A percentile compares a stretch with the other conserved stretches of the same genome.
phyloP scores from a whole-genome alignment of 1,140 invertebrate genomes.

The Himalopsyche phryganea region DNA sequence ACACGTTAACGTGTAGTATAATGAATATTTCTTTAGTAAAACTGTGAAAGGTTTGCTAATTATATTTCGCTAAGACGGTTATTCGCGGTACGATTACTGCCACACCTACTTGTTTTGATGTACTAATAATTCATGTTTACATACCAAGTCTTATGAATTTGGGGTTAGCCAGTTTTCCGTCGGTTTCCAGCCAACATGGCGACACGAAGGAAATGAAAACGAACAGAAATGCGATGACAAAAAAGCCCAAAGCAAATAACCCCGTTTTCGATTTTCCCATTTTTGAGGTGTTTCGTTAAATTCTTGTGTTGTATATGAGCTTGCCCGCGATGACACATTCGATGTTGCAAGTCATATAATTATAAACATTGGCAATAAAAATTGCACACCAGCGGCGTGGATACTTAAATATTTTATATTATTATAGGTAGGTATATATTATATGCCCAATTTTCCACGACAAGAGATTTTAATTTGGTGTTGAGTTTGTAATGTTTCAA shows the following conservation, averaged over 20 bases:
- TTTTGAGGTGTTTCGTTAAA: not conserved
- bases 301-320: not conserved
- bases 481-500: too few relatives aligned
- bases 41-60: too few relatives aligned
- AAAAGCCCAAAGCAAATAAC: slow-evolving; percentile 40
- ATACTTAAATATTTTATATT: too few relatives aligned
- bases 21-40: too few relatives aligned
- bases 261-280: slow-evolving; percentile 21
- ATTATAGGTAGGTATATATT: too few relatives aligned
- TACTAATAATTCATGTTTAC: slow-evolving; percentile 26
- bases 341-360: not conserved
- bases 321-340: not conserved
- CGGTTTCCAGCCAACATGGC: slow-evolving; percentile 89
- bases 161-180: slow-evolving; percentile 73
- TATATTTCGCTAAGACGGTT: too few relatives aligned
- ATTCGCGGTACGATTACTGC: not conserved
- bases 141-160: slow-evolving; percentile 80
- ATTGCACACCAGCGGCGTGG: too few relatives aligned
- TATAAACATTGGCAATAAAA: too few relatives aligned
- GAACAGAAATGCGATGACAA: slow-evolving; percentile 66
- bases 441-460: too few relatives aligned
- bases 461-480: too few relatives aligned
- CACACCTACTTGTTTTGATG: slow-evolving; percentile 24
- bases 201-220: slow-evolving; percentile 86
- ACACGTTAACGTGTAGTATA: too few relatives aligned